Conservation (phyloP, 2,888 invertebrate species). For the Neoscelio sp. region DNA sequence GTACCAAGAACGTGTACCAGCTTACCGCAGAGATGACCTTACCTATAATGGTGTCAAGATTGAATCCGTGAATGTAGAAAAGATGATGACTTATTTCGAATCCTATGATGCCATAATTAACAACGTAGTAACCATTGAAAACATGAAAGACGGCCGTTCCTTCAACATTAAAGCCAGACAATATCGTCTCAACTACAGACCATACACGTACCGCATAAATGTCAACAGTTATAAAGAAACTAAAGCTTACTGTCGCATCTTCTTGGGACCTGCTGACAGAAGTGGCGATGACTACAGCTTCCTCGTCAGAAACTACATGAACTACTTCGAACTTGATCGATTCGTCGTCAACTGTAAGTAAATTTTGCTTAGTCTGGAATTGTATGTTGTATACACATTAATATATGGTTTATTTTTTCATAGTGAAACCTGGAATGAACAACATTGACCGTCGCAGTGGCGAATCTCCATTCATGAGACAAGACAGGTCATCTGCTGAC, state of each 20-base stretch:
- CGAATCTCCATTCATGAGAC: conserved; percentile 74
- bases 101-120: conserved; percentile 86
- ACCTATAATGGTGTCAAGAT: conserved; percentile 86
- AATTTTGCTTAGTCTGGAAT: too few relatives aligned
- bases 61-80: conserved; percentile 87
- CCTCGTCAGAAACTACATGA: conserved; percentile 80
- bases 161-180: conserved; percentile 86
- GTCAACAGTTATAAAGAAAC: conserved; percentile 86
- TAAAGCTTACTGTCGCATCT: conserved; percentile 86
- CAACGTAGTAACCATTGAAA: conserved; percentile 85
- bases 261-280: conserved; percentile 89
- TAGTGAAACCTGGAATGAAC: conserved; percentile 80
- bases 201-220: conserved; percentile 86
- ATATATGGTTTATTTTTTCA: too few relatives aligned
- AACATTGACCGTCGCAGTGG: conserved; percentile 77
- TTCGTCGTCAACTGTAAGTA: conserved; percentile 85
- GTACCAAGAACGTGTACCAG: conserved; percentile 85
- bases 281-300: conserved; percentile 84
- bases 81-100: conserved; percentile 89
- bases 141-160: conserved; percentile 82
- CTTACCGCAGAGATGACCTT: conserved; percentile 86
- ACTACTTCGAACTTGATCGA: conserved; percentile 87
- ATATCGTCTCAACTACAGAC: conserved; percentile 88
- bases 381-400: too few relatives aligned
- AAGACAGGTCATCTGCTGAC: conserved; percentile 75